Conservation (phyloP, 1,140 invertebrate genomes). For the Marisa cornuarietis region DNA sequence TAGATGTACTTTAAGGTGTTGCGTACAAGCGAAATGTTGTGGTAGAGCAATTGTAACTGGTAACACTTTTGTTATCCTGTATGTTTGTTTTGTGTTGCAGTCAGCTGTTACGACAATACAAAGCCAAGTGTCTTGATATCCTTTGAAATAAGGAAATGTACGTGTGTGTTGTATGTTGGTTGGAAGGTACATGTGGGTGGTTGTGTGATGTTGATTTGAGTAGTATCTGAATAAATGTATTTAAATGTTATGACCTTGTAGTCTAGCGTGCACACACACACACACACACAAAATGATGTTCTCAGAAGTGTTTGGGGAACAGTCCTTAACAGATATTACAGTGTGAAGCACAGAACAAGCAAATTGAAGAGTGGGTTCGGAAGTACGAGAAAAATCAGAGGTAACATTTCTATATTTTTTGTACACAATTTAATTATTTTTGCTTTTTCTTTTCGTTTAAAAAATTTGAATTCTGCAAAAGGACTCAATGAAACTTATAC, state of each 20-base stretch:
- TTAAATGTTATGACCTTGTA: too few species aligned
- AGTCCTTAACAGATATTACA: slow-evolving; percentile 17
- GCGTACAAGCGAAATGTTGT: neutral
- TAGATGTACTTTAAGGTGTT: neutral
- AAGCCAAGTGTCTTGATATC: slow-evolving; percentile 55
- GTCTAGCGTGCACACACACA: too few species aligned
- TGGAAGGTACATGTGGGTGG: too few species aligned
- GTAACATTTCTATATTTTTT: neutral
- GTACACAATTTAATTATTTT: neutral
- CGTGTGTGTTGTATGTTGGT: too few species aligned
- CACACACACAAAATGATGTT: too few species aligned
- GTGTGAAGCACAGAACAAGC: slow-evolving; percentile 7
- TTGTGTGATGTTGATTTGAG: neutral
- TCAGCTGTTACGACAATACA: slow-evolving; percentile 53
- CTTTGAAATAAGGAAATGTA: slow-evolving; percentile 29
- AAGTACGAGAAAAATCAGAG: slow-evolving; percentile 24
- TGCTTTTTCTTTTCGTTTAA: too few species aligned
- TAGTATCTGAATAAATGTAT: too few species aligned
- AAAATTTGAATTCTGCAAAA: too few species aligned
- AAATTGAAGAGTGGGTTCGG: slow-evolving; percentile 20
- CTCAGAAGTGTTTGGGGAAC: neutral
- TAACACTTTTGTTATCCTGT: neutral
- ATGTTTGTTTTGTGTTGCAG: slow-evolving; percentile 39
- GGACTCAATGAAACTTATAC: too few species aligned
- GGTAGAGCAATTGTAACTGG: neutral